These are phyloP conservation scores for Acrobasis suavella DNA, from an alignment of 2,888 invertebrate species.

Conservation along the genomic window DNA sequence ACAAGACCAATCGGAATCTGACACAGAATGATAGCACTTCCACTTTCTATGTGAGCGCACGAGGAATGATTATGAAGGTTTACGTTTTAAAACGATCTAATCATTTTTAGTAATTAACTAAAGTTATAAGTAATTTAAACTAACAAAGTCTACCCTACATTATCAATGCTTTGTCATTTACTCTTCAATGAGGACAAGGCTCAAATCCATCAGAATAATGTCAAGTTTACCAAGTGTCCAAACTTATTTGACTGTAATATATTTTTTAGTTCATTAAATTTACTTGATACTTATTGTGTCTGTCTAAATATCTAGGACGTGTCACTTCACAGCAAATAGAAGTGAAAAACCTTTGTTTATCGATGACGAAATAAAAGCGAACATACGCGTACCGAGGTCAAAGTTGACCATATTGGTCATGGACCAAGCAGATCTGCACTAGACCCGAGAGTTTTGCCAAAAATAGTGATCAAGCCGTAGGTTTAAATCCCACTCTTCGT, in stretches of 20 bases:
- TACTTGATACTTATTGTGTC: neutral
- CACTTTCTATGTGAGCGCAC: too few relatives aligned
- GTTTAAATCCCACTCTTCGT: too few relatives aligned
- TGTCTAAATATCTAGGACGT: neutral
- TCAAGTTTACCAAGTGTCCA: neutral
- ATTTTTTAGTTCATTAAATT: neutral
- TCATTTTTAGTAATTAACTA: too few relatives aligned
- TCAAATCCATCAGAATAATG: neutral
- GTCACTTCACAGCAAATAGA: constrained; percentile 10
- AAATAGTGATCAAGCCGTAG: neutral
- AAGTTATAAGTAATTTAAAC: too few relatives aligned
- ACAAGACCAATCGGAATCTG: too few relatives aligned
- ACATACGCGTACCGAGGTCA: constrained; percentile 43
- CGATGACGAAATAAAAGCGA: constrained; percentile 41
- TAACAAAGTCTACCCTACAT: too few relatives aligned
- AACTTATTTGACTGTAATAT: neutral
- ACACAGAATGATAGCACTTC: too few relatives aligned
- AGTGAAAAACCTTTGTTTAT: constrained; percentile 22
- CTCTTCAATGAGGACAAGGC: neutral
- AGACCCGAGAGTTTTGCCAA: constrained; percentile 35
- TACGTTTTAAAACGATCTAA: too few relatives aligned
- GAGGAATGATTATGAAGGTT: too few relatives aligned
- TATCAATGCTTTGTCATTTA: neutral
- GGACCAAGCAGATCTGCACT: constrained; percentile 39
- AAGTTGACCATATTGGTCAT: constrained; percentile 48